Evolutionary conservation across 2,888 invertebrate species (phyloP).

Genomic region (Trypoxylon attenuatum): DNA sequence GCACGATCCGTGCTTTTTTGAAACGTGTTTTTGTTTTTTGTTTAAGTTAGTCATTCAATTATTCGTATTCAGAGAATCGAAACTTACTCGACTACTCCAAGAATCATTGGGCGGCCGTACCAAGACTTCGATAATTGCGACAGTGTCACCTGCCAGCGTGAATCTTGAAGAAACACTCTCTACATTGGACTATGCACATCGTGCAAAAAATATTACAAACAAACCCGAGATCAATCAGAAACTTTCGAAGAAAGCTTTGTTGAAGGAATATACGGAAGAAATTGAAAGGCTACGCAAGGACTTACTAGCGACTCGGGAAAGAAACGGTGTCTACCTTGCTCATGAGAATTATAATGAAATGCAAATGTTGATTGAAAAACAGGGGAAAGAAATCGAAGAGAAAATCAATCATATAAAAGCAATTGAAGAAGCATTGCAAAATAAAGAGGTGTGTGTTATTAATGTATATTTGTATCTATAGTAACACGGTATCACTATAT

Average conservation of each 20-base stretch:
- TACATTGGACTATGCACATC: constrained; percentile 95
- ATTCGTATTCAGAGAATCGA: constrained; percentile 86
- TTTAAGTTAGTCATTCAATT: too few relatives aligned
- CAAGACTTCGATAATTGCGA: constrained; percentile 98
- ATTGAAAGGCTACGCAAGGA: constrained; percentile 92
- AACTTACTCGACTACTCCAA: constrained; percentile 94
- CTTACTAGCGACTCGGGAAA: constrained; percentile 89
- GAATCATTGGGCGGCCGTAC: constrained; percentile 97
- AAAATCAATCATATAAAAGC: constrained; percentile 81
- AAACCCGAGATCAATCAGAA: constrained; percentile 95
- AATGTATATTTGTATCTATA: not conserved
- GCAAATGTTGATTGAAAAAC: constrained; percentile 80
- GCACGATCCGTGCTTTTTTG: not conserved
- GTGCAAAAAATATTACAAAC: constrained; percentile 95
- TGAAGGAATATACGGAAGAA: constrained; percentile 92
- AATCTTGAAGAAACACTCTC: constrained; percentile 96
- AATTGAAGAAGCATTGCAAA: constrained; percentile 81
- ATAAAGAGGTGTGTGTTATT: constrained; percentile 75
- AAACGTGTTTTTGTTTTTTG: not conserved
- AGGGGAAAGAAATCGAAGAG: constrained; percentile 82
- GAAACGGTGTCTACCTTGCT: constrained; percentile 91
- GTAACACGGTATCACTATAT: not conserved
- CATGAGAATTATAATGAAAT: constrained; percentile 88
- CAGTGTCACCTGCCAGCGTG: constrained; percentile 91
- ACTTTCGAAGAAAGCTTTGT: constrained; percentile 86